Conservation (phyloP, 2,888 invertebrate genomes). For the Thymelicus sylvestris region DNA sequence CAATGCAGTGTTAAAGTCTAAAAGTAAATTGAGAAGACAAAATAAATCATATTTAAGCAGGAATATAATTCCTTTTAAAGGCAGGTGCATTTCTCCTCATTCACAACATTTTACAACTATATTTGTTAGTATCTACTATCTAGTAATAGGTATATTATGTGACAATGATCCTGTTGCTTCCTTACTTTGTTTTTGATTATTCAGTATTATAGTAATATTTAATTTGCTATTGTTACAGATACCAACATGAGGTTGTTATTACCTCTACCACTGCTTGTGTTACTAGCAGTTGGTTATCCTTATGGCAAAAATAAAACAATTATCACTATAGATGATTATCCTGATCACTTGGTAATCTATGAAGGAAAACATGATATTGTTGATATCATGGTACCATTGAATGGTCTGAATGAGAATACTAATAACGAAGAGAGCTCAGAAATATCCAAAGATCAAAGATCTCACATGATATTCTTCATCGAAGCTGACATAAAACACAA, state of each 20-base stretch:
- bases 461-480: slow-evolving; percentile 49
- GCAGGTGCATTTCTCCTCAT: not conserved
- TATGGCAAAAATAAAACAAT: slow-evolving; percentile 9
- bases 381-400: slow-evolving; percentile 53
- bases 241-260: slow-evolving; percentile 18
- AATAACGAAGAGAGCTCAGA: slow-evolving; percentile 47
- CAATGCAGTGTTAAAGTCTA: not conserved
- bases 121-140: not conserved
- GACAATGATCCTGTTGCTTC: too few species aligned
- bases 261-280: not conserved
- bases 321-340: slow-evolving; percentile 47
- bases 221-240: slow-evolving; percentile 9
- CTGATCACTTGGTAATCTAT: slow-evolving; percentile 47
- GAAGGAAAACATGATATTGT: slow-evolving; percentile 53
- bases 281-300: slow-evolving; percentile 13
- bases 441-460: slow-evolving; percentile 35
- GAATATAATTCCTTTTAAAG: too few species aligned
- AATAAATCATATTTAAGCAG: too few species aligned
- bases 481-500: slow-evolving; percentile 51
- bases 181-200: too few species aligned
- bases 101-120: not conserved
- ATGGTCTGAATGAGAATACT: slow-evolving; percentile 41
- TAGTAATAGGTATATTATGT: too few species aligned
- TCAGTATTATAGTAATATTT: too few species aligned
- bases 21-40: not conserved